Evolutionary conservation across 2,113 vertebrate species (phyloP).

Genomic region (Prinia subflava): DNA sequence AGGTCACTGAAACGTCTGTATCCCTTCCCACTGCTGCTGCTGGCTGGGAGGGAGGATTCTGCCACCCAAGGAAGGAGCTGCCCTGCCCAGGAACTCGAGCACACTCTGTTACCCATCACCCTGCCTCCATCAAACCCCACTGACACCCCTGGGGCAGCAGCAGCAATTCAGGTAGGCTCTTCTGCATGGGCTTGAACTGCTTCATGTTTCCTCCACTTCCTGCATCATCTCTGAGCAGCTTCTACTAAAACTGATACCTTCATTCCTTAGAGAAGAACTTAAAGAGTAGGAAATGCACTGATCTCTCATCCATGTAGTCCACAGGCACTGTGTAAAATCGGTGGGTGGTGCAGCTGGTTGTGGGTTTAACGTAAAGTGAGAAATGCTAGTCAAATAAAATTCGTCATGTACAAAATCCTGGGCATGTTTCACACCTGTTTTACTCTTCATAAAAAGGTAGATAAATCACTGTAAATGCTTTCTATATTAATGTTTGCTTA

Average conservation of each 20-base stretch:
- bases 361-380: not conserved
- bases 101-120: not conserved
- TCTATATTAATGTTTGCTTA: not conserved
- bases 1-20: not conserved
- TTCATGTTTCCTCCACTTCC: not conserved
- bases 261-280: not conserved
- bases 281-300: not conserved
- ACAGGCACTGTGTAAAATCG: not conserved
- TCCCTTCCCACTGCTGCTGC: not conserved
- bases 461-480: not conserved
- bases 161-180: not conserved
- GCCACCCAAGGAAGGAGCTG: not conserved
- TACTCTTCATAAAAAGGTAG: not conserved
- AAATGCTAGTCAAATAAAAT: not conserved
- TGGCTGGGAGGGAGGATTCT: not conserved
- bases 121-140: not conserved
- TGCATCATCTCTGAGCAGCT: not conserved
- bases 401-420: not conserved
- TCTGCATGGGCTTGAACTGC: not conserved
- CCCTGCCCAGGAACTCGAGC: accelerated
- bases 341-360: accelerated
- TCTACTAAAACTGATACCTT: not conserved
- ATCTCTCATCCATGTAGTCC: not conserved
- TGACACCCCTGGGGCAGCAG: not conserved
- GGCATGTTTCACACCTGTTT: not conserved